A percentile compares a stretch with the other conserved stretches of the same genome.
Evolutionary conservation across 2,113 vertebrate species (phyloP).

Genomic region (Leucoraja erinaceus): DNA sequence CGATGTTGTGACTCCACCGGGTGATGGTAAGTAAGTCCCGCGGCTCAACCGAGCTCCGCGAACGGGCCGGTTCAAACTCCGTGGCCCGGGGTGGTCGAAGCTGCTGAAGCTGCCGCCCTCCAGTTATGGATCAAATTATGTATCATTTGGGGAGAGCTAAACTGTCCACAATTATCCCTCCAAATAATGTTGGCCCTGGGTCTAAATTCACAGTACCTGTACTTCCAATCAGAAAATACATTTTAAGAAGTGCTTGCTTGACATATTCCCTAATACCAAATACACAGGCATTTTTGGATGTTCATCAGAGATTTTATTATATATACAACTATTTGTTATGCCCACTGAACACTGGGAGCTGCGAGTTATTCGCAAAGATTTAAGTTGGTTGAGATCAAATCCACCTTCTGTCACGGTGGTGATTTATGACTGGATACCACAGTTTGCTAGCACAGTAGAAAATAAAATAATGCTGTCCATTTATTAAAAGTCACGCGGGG

Average conservation of each 20-base stretch:
- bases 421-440: slow-evolving; percentile 9
- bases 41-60: too few species aligned
- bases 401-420: neutral
- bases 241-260: neutral
- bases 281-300: neutral
- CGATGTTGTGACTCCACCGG: too few species aligned
- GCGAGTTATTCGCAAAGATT: neutral
- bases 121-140: too few species aligned
- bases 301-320: neutral
- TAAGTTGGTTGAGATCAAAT: slow-evolving; percentile 18
- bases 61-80: too few species aligned
- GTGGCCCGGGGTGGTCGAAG: too few species aligned
- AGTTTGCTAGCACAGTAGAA: neutral
- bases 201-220: neutral
- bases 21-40: too few species aligned
- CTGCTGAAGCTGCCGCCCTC: too few species aligned
- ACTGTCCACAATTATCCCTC: neutral
- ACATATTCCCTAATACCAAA: neutral
- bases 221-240: neutral
- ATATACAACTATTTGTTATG: neutral
- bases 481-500: slow-evolving; percentile 1
- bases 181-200: neutral
- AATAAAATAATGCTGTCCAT: slow-evolving; percentile 27
- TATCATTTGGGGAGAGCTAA: neutral
- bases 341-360: neutral